A percentile compares a stretch with the other conserved stretches of the same genome.
phyloP scores from a whole-genome alignment of 2,888 invertebrate genomes.

The Scaptomyza reducta region DNA sequence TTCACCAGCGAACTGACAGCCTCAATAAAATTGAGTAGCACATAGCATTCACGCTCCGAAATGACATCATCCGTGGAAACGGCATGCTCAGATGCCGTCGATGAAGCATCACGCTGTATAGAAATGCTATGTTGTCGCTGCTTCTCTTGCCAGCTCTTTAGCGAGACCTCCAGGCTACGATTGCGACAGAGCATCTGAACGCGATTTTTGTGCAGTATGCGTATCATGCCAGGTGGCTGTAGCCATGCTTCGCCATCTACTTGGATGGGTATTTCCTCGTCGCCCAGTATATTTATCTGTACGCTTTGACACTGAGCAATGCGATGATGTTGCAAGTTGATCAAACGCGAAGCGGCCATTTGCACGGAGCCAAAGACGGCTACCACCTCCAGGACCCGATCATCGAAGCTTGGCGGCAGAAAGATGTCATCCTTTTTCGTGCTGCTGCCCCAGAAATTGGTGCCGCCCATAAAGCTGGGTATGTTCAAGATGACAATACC shows the following conservation, averaged over 20 bases:
- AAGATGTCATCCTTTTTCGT: conserved; percentile 96
- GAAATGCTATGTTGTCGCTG: conserved; percentile 87
- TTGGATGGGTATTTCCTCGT: conserved; percentile 96
- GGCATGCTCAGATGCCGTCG: conserved; percentile 82
- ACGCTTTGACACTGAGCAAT: conserved; percentile 98
- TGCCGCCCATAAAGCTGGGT: conserved; percentile 98
- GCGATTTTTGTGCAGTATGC: conserved; percentile 97
- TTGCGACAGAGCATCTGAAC: conserved; percentile 98
- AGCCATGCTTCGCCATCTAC: conserved; percentile 99
- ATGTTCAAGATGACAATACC: conserved; percentile 99
- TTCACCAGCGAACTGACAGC: conserved; percentile 94
- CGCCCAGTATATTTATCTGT: conserved; percentile 97
- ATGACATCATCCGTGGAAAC: conserved; percentile 84
- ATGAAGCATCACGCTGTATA: conserved; percentile 85
- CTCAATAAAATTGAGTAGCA: conserved; percentile 91
- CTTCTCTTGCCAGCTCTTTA: conserved; percentile 94
- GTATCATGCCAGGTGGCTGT: conserved; percentile 97
- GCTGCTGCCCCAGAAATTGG: conserved; percentile 98
- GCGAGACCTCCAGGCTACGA: conserved; percentile 94
- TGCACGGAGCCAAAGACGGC: conserved; percentile 99
- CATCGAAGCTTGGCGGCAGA: conserved; percentile 96
- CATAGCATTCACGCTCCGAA: conserved; percentile 84
- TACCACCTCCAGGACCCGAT: conserved; percentile 97
- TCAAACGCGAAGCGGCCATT: conserved; percentile 97
- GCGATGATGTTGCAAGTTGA: conserved; percentile 97